Evolutionary conservation across 2,888 invertebrate genomes (phyloP).

Genomic region (Geotrupes spiniger): DNA sequence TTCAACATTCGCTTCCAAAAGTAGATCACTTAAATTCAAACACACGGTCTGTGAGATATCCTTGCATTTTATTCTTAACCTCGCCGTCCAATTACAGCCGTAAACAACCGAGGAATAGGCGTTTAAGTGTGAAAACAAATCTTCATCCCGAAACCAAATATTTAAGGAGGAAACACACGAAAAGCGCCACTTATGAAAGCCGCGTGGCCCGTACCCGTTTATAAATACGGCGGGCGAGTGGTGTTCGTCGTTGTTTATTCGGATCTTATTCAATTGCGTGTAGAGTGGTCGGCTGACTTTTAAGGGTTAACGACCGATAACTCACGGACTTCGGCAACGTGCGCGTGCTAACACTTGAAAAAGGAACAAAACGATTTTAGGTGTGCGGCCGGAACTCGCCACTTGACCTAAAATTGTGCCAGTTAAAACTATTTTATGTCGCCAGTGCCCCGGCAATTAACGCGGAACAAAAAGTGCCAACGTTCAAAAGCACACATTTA

Average conservation of each 20-base stretch:
- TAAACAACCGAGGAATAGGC: too few relatives aligned
- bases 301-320: constrained; percentile 18
- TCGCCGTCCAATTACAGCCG: too few relatives aligned
- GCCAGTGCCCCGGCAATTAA: too few relatives aligned
- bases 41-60: too few relatives aligned
- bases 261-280: constrained; percentile 3
- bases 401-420: too few relatives aligned
- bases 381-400: too few relatives aligned
- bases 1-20: too few relatives aligned
- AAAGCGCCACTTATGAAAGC: constrained; percentile 4
- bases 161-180: constrained; percentile 1
- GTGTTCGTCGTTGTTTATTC: not conserved
- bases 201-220: not conserved
- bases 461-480: too few relatives aligned
- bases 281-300: constrained; percentile 7
- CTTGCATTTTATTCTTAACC: too few relatives aligned
- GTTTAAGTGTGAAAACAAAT: not conserved
- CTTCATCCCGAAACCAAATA: not conserved
- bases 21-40: too few relatives aligned
- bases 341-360: not conserved
- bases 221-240: not conserved
- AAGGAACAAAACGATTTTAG: constrained; percentile 5
- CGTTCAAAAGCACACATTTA: too few relatives aligned
- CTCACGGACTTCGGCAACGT: not conserved
- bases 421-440: too few relatives aligned